These are phyloP conservation scores for Petrocephalus microphthalmus DNA, from an alignment of 2,113 vertebrate species.

Conservation along the genomic window DNA sequence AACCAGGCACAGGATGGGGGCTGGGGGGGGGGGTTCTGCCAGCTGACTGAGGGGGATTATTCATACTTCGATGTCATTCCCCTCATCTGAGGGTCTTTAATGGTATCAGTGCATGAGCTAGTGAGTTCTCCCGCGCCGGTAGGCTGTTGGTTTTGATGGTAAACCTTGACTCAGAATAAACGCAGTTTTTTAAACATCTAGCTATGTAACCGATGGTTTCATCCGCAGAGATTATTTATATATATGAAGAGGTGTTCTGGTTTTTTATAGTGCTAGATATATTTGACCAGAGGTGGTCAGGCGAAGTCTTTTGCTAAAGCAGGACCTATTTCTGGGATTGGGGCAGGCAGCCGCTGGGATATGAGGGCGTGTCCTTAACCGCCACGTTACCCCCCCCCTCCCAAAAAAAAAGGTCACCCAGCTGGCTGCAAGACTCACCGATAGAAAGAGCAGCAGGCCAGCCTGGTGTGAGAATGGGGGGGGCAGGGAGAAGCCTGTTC, in stretches of 20 bases:
- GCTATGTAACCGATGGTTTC: background rate
- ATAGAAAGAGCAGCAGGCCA: background rate
- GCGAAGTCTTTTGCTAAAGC: background rate
- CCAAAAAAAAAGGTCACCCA: background rate
- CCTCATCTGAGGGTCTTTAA: background rate
- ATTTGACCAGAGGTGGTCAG: background rate
- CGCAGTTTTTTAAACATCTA: background rate
- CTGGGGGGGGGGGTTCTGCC: background rate
- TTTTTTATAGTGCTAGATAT: background rate
- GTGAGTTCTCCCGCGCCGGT: background rate
- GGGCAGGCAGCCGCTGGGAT: background rate
- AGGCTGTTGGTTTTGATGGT: background rate
- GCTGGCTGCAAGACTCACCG: background rate
- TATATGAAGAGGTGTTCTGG: background rate
- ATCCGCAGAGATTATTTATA: background rate
- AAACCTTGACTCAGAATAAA: background rate
- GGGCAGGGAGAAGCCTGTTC: background rate
- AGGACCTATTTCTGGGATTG: background rate
- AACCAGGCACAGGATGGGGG: background rate
- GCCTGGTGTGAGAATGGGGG: background rate
- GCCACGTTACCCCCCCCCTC: background rate
- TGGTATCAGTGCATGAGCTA: background rate
- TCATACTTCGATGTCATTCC: background rate
- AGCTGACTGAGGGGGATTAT: background rate
- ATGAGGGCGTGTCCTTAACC: background rate